phyloP scores from a whole-genome alignment of 2,888 invertebrate species.

The Liposcelis brunnea region DNA sequence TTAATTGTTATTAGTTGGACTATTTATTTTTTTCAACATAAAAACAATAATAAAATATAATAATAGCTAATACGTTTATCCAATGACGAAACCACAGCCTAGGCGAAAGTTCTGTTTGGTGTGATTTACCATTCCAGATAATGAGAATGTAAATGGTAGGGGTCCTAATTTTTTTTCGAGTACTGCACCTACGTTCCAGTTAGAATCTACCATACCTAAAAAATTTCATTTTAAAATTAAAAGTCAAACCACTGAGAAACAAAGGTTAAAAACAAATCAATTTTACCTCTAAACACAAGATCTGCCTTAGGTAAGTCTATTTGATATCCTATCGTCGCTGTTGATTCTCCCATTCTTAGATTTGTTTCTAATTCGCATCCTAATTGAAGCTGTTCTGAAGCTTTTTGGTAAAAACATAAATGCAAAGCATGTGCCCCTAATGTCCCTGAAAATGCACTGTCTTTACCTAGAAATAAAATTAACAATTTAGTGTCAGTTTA shows the following conservation, averaged over 20 bases:
- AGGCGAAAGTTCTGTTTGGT: constrained; percentile 81
- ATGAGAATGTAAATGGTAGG: constrained; percentile 80
- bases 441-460: constrained; percentile 31
- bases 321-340: constrained; percentile 86
- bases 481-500: too few species aligned
- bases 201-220: constrained; percentile 79
- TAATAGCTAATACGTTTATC: constrained; percentile 33
- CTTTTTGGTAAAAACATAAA: constrained; percentile 84
- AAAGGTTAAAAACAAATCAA: constrained; percentile 2
- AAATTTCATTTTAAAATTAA: constrained; percentile 5
- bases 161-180: constrained; percentile 88
- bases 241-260: constrained; percentile 1
- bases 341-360: constrained; percentile 74
- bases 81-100: constrained; percentile 88
- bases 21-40: too few species aligned
- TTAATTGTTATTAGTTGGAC: too few species aligned
- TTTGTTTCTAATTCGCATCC: constrained; percentile 93
- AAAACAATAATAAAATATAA: neutral
- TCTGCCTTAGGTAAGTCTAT: constrained; percentile 90
- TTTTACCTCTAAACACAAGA: constrained; percentile 75
- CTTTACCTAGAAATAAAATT: constrained; percentile 31
- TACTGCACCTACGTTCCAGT: constrained; percentile 85
- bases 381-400: constrained; percentile 76
- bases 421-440: constrained; percentile 65
- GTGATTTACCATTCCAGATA: constrained; percentile 87